Evolutionary conservation across 2,888 invertebrate genomes (phyloP), one percentile per base, ranked within the genome.

Genomic region (Meiosimyza platycephala): DNA sequence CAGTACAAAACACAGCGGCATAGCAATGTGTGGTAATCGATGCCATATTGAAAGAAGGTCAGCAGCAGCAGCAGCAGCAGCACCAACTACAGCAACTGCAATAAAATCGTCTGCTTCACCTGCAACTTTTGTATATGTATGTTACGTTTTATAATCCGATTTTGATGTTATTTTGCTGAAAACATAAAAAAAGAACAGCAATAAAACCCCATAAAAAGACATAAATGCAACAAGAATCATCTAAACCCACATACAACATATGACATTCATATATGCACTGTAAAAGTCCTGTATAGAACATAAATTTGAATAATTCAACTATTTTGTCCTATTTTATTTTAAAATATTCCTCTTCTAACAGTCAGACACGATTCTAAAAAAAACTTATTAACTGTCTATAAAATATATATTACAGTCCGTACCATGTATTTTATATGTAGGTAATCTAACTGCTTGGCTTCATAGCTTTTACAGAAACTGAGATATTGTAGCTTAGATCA

Each of bases 181-280:
- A 7, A 40, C 1, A 9, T 7, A 9, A 40, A 40, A 9, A 40
- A 40, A 40, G 9, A 82, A 80, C 82, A 82, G 79, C 15, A 40
- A 70, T 28, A 50, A 64, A 64, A 64, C 7, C 18, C 70, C 70
- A 70, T 63, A 70, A 63, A 63, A 54, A 70, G 70, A 40, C 47
- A 40, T 54, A 54, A n/a, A 12, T 47, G 48, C 57, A 68, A 68
- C 62, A 16, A 63, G n/a, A 48, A 50, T 48, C 63, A 3, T 63
- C 18, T 50, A 70, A 75, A 75, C 74, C 78, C 77, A 50, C 51
- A 18, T 13, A n/a, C 18, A 64, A n/a, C n/a, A n/a, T n/a, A n/a
- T n/a, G 6, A 12, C 9, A 2, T 5, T 4, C 48, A n/a, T 50
- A 22, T n/a, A 22, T 16, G 1, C 9, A 4, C 9, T 2, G 9